Evolutionary conservation across 2,888 invertebrate species (phyloP), one percentile per base, ranked within the genome.

Genomic region (Drosophila neoperkinsi): DNA sequence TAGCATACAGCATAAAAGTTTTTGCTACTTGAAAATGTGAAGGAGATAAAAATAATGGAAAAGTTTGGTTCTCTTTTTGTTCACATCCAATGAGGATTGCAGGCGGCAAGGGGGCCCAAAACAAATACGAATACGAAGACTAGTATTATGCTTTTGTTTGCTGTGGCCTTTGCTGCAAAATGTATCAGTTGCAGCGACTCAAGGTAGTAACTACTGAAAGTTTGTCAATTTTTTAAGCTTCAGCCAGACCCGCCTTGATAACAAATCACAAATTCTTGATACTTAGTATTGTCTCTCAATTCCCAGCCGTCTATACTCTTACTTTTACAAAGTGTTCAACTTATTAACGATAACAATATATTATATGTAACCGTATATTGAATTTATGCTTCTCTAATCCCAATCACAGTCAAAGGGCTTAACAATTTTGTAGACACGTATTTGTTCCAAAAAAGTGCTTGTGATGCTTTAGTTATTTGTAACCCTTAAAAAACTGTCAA

Each of bases 41-140:
- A 86, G 90, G 62, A 86, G 89, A 86, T 86, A 86, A 90, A 88
- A 90, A 90, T 88, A 90, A 90, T 88, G 90, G 84, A 87, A 87
- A 87, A 87, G 87, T 86, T 86, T 60, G 56, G 55, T 69, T 81
- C 64, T 71, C 71, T 78, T 83, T 86, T 79, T 66, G 71, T 61
- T 69, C 69, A 53, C 57, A 68, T 46, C 50, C 62, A 71, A 71
- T 67, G 73, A 64, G 71, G 61, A 50, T 38, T 52, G 31, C 30
- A 36, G 36, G 33, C 33, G 31, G 28, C 63, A 56, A 51, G 30
- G 30, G 38, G 21, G n/a, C 33, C 31, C 49, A 57, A 63, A 66
- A 60, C n/a, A 33, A 75, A 61, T 74, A 53, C 67, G 61, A 77
- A 74, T 71, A 71, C n/a, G 30, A 71, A 71, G 62, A 69, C 55